Evolutionary conservation across 2,113 vertebrate species (phyloP).

Genomic region (Ptilonorhynchus violaceus): DNA sequence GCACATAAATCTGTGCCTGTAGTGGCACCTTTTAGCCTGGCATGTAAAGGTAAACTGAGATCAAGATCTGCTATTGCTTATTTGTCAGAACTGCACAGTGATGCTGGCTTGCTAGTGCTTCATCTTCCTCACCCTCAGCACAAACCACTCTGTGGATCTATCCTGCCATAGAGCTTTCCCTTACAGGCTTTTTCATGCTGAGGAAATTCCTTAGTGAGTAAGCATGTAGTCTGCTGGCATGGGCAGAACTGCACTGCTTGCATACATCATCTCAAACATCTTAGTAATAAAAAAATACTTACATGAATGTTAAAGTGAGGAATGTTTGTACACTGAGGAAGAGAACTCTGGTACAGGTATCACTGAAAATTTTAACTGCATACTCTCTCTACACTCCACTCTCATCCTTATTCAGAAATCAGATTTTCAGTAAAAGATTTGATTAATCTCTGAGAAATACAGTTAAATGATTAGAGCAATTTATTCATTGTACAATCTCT

Average conservation of each 20-base stretch:
- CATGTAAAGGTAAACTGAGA: constrained; percentile 11
- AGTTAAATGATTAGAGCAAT: neutral
- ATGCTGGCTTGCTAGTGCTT: neutral
- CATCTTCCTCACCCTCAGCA: neutral
- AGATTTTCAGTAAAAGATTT: neutral
- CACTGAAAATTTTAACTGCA: neutral
- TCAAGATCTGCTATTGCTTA: neutral
- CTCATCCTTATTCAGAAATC: neutral
- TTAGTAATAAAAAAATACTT: neutral
- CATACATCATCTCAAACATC: neutral
- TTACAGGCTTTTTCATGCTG: neutral
- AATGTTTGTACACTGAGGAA: neutral
- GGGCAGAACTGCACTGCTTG: neutral
- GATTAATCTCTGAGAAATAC: neutral
- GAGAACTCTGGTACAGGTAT: neutral
- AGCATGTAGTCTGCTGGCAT: neutral
- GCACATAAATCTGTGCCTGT: neutral
- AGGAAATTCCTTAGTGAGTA: neutral
- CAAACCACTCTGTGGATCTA: rapidly evolving
- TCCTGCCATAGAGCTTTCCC: neutral
- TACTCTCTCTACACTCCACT: rapidly evolving
- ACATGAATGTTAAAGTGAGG: neutral
- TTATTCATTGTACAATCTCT: neutral
- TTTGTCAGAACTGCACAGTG: neutral
- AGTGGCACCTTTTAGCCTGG: neutral